Evolutionary conservation across 2,797 vertebrate genomes (phyloP), one percentile per base, ranked within the genome.

Genomic region (Echiichthys vipera): DNA sequence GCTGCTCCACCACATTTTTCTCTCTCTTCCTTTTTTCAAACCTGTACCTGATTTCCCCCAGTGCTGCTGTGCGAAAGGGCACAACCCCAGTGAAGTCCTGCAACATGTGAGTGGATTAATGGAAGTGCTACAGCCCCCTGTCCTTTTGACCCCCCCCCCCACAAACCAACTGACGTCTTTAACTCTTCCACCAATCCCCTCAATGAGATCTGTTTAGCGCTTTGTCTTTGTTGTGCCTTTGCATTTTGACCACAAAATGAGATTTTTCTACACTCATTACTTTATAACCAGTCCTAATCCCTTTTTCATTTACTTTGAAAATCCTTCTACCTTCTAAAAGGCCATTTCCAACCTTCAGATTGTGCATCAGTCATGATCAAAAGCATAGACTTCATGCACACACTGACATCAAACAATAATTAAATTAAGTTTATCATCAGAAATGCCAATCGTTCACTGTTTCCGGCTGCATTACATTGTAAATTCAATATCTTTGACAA

Each of bases 1-100:
- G 80, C 79, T 62, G 91, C 58, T 86, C 88, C 77, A 78, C 86
- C 67, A 40, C 90, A 93, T 92, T 90, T 86, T 90, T 87, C 70
- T 71, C 24, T 67, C 56, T 45, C 18, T 50, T 42, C 24, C 10
- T 63, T 79, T 73, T 61, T 75, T 57, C 27, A 75, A 47, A 70
- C 63, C 47, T 76, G 55, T 25, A 34, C 24, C 58, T 66, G 47
- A 81, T 67, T 68, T 72, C 59, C 47, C 39, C 39, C 39, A 18
- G 54, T 4, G 37, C 30, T 75, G 65, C 70, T 59, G 49, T 40
- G 58, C 64, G 45, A 57, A 29, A 57, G 64, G 45, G 50, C 69
- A 53, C 34, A 55, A 43, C 14, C 17, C 50, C 64, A 34, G 34
- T 75, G 12, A 63, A 51, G 64, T 58, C 43, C 61, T 24, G 75